Base-by-base conservation (phyloP, 2,888 invertebrate species). In the Exocentrus adspersus region DNA sequence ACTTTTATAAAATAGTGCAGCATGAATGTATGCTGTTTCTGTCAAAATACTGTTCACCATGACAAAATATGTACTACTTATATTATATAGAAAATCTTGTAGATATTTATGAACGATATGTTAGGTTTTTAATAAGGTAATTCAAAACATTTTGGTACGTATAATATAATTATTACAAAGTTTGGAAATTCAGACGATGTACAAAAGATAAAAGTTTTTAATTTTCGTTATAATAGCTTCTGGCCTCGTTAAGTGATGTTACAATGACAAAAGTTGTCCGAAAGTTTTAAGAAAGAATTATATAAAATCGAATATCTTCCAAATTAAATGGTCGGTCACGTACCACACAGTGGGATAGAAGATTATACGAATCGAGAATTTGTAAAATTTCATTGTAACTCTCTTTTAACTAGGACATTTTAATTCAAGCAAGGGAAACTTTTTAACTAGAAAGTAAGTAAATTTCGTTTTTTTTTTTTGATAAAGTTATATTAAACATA, bases 321-420 rank as follows among this genome's bases (percentile, higher is more conserved):
- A 52, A 63, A 63, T 63, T 63, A 63, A 52, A 53, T 58, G 59
- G 58, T 58, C 45, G 46, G 32, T 46, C 57, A 57, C 57, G 57
- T 46, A 10, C 21, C 19, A 57, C 46, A 46, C 20, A 20, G 43
- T 10, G 48, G 60, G 24, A 46, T 41, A 61, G 37, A 61, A 46
- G 54, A 46, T 53, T 61, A 37, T 37, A 61, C 53, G 60, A 61
- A 54, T 48, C 20, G 46, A n/a, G 60, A 61, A 61, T 61, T 52
- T 52, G 51, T 52, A 60, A 60, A 59, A 60, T 60, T 48, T 37
- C 16, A 10, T 5, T 54, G 28, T 45, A 61, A 61, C 60, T 61
- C 48, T 48, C 37, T 61, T 61, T 54, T 61, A 54, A 52, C 52
- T 42, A 21, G 41, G 48, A 61, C 43, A 54, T 54, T 46, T 54